Percentiles rank a stretch among this genome's conserved stretches.
These are phyloP conservation scores for Eublepharis macularius DNA, from an alignment of 2,113 vertebrate species.

Conservation along the genomic window DNA sequence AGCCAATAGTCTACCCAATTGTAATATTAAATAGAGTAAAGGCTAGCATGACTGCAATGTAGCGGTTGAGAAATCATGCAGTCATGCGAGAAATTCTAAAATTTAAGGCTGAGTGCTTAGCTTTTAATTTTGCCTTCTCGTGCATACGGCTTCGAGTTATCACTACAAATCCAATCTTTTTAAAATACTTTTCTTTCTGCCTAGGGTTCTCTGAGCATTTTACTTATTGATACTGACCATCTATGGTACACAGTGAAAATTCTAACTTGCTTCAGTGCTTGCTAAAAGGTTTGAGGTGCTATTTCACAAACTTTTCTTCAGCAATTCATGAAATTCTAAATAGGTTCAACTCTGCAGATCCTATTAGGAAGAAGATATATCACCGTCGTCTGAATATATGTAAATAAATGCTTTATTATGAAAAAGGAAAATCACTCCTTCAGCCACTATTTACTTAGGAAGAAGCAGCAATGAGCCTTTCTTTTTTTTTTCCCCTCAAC, in stretches of 20 bases:
- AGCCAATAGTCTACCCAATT: neutral
- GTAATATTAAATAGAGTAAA: neutral
- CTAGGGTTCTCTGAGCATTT: constrained; percentile 59
- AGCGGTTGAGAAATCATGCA: constrained; percentile 49
- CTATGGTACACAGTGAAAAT: constrained; percentile 52
- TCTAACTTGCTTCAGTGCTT: constrained; percentile 53
- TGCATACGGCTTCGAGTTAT: constrained; percentile 42
- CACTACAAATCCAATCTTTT: constrained; percentile 42
- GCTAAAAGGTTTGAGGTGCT: constrained; percentile 51
- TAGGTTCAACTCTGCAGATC: constrained; percentile 25
- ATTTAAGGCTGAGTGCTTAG: constrained; percentile 60
- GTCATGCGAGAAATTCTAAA: constrained; percentile 46
- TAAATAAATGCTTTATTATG: neutral
- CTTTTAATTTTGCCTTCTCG: constrained; percentile 53
- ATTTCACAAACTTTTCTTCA: constrained; percentile 35
- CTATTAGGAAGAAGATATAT: constrained; percentile 11
- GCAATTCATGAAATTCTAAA: constrained; percentile 44
- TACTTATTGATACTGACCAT: constrained; percentile 61
- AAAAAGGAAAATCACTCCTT: neutral
- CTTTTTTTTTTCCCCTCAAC: neutral
- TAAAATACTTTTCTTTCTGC: constrained; percentile 37
- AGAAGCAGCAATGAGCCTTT: neutral
- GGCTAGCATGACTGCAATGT: neutral
- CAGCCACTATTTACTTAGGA: neutral
- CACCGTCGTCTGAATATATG: neutral